A percentile compares a stretch with the other conserved stretches of the same genome.
These are phyloP conservation scores for Amiota communis DNA, from an alignment of 2,888 invertebrate species.

Conservation along the genomic window DNA sequence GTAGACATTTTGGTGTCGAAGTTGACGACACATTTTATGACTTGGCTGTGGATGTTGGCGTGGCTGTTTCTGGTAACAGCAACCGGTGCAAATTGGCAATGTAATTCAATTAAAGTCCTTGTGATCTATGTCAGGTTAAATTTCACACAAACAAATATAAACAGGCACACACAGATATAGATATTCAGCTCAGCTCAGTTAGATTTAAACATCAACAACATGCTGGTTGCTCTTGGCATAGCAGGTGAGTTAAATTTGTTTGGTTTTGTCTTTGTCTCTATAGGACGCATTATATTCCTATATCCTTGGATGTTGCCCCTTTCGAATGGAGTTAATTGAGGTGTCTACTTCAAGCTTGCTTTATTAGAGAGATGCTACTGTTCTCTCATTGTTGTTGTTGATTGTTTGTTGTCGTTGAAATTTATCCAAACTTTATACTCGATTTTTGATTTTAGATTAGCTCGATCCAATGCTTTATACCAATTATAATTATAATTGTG, in stretches of 20 bases:
- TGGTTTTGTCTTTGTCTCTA: neutral
- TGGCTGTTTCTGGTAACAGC: neutral
- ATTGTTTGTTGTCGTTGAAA: conserved; percentile 13
- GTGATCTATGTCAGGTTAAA: conserved; percentile 15
- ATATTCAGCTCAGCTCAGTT: neutral
- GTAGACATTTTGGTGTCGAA: conserved; percentile 8
- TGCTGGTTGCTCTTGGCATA: conserved; percentile 2
- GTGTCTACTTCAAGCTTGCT: conserved; percentile 14
- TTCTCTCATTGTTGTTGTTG: conserved; percentile 12
- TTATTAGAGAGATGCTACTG: neutral
- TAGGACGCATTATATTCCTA: neutral
- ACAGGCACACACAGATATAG: conserved; percentile 15
- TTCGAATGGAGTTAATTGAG: conserved; percentile 29
- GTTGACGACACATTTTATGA: neutral
- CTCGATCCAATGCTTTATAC: neutral
- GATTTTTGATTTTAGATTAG: conserved; percentile 22
- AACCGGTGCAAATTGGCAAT: conserved; percentile 44
- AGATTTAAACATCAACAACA: conserved; percentile 10
- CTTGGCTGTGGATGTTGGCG: neutral
- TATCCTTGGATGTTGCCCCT: neutral
- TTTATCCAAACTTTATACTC: conserved; percentile 21
- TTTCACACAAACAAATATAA: neutral
- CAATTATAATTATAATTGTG: neutral
- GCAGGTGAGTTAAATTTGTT: conserved; percentile 13
- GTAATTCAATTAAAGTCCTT: conserved; percentile 46